Percentiles rank a stretch among this genome's conserved stretches.
These are phyloP conservation scores for Porites lutea DNA, from an alignment of 64 coral and sea anemone species.

Conservation along the genomic window DNA sequence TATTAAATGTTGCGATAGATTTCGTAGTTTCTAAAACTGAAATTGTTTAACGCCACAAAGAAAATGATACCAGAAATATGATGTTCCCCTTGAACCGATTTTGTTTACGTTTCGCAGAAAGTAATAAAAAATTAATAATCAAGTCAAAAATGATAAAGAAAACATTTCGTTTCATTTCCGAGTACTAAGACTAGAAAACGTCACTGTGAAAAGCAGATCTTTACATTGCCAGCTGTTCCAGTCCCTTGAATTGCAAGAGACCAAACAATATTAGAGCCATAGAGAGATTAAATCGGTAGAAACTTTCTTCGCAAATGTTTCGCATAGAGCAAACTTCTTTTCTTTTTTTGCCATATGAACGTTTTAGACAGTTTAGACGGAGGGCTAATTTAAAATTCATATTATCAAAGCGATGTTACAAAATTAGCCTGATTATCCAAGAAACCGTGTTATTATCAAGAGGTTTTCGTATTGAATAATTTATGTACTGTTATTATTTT, in stretches of 20 bases:
- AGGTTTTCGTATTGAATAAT: constrained; percentile 30
- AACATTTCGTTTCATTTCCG: constrained; percentile 26
- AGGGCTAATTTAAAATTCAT: constrained; percentile 29
- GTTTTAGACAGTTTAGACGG: not conserved
- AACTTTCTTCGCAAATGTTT: not conserved
- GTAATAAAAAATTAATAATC: constrained; percentile 29
- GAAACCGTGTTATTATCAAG: not conserved
- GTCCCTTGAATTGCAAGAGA: not conserved
- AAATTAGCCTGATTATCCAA: constrained; percentile 4
- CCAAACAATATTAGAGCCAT: not conserved
- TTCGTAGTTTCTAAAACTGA: not conserved
- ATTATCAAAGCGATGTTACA: constrained; percentile 16
- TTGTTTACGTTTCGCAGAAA: not conserved
- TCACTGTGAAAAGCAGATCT: not conserved
- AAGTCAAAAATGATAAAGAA: constrained; percentile 13
- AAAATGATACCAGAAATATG: not conserved
- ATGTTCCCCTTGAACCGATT: not conserved
- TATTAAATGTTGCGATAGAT: not conserved
- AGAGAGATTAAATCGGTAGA: not conserved
- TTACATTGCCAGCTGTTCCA: not conserved
- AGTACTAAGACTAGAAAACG: not conserved
- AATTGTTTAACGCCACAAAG: not conserved
- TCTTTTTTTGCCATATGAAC: not conserved
- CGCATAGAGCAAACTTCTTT: not conserved
- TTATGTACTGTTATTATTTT: not conserved